Percentiles rank a stretch among this genome's conserved stretches.
Evolutionary conservation across 1,140 invertebrate species (phyloP).

Genomic region (Nomia melanderi): DNA sequence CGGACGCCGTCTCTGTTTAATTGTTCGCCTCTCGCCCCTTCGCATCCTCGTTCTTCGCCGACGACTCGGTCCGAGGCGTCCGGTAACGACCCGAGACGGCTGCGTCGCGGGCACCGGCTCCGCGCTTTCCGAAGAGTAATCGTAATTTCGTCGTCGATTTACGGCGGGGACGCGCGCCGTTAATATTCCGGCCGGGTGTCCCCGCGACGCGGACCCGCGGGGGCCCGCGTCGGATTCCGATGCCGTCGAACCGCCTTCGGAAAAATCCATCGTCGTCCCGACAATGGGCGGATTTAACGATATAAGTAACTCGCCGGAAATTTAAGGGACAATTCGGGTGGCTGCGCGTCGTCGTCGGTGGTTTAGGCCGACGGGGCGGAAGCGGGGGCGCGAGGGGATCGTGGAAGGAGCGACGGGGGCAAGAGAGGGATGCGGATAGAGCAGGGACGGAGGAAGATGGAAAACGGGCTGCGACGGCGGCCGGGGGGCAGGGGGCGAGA

Average conservation of each 20-base stretch:
- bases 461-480: slow-evolving; percentile 19
- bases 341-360: slow-evolving; percentile 43
- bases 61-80: neutral
- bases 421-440: slow-evolving; percentile 13
- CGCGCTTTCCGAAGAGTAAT: slow-evolving; percentile 3
- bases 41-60: slow-evolving; percentile 55
- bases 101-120: neutral
- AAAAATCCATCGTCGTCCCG: slow-evolving; percentile 43
- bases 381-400: neutral
- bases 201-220: neutral
- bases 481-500: slow-evolving; percentile 47
- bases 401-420: slow-evolving; percentile 3
- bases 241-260: neutral
- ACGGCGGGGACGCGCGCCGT: neutral
- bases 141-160: slow-evolving; percentile 10
- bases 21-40: slow-evolving; percentile 67
- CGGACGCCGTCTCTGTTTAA: slow-evolving; percentile 68
- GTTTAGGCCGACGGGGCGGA: slow-evolving; percentile 26
- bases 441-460: slow-evolving; percentile 3
- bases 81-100: neutral
- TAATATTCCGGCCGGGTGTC: slow-evolving; percentile 13
- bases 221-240: neutral
- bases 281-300: slow-evolving; percentile 53
- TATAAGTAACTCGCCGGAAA: slow-evolving; percentile 57
- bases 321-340: slow-evolving; percentile 55